Percentiles rank a stretch among this genome's conserved stretches.
Evolutionary conservation across 2,113 vertebrate species (phyloP).

Genomic region (Halichoerus grypus): DNA sequence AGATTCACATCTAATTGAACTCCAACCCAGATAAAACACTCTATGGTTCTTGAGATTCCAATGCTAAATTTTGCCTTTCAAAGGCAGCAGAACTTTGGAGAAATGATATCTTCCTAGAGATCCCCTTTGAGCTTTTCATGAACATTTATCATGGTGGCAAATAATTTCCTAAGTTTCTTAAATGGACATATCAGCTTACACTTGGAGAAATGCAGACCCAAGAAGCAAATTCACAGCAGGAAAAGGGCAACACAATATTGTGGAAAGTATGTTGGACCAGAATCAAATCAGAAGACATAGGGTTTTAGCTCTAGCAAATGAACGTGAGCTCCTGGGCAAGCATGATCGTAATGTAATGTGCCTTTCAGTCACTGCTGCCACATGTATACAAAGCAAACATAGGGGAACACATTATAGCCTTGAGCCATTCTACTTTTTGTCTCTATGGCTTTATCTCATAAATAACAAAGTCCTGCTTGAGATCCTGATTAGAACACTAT

Average conservation of each 20-base stretch:
- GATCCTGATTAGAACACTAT: neutral
- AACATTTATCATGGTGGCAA: constrained; percentile 52
- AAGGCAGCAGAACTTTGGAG: neutral
- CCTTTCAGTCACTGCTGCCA: neutral
- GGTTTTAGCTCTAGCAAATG: neutral
- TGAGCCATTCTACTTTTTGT: neutral
- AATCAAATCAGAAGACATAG: neutral
- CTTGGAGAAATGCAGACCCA: constrained; percentile 25
- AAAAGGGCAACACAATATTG: neutral
- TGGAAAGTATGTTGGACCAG: neutral
- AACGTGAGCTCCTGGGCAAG: neutral
- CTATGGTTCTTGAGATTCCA: neutral
- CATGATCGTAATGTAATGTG: neutral
- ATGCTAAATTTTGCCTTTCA: constrained; percentile 26
- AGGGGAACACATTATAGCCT: neutral
- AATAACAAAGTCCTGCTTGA: neutral
- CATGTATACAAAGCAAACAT: neutral
- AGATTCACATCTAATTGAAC: constrained; percentile 51
- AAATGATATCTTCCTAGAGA: neutral
- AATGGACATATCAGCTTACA: neutral
- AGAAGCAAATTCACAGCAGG: constrained; percentile 9
- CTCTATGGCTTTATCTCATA: neutral
- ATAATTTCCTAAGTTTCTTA: constrained; percentile 38
- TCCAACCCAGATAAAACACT: neutral
- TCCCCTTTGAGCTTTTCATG: constrained; percentile 21